Evolutionary conservation across 2,797 vertebrate genomes (phyloP), one percentile per base, ranked within the genome.

Genomic region (Eleutherodactylus coqui): DNA sequence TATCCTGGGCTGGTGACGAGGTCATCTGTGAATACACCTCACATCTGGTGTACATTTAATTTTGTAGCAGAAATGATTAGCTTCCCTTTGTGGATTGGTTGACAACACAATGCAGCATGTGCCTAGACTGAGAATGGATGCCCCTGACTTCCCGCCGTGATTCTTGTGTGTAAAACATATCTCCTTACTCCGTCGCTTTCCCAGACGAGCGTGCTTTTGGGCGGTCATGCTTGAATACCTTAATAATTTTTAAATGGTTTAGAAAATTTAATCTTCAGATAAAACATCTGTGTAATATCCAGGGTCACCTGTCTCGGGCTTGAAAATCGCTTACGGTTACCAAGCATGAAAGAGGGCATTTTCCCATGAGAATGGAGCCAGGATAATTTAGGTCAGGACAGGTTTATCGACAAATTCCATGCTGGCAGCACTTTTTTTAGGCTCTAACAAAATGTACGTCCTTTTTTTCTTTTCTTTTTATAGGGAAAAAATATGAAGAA

Each of bases 241-340:
- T 76, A 75, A 85, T 84, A 80, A 87, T 85, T 84, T 81, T 76
- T 84, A 84, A 87, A 87, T 85, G 86, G 82, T 84, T 87, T 84
- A 84, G 70, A 87, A 85, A 84, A 81, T 85, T 60, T 87, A 84
- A 87, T 87, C 86, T 87, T 85, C 77, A 75, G 83, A 75, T 84
- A 84, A 87, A 87, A 85, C 82, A 87, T 84, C 86, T 87, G 86
- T 75, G 77, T 76, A 58, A 84, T 80, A 77, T 75, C 82, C 58
- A 32, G 77, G 83, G 86, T 87, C 86, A 87, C 86, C 82, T 87
- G 82, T 87, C 77, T 75, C 75, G 53, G 81, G 86, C 75, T 80
- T 27, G 69, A 62, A 58, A 87, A 84, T 79, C 82, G 21, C 75
- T 85, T 72, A 55, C 81, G 82, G 77, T 85, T 75, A 84, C 77